A percentile compares a stretch with the other conserved stretches of the same genome.
These are phyloP conservation scores for Microctenopoma steveboyesi DNA, from an alignment of 2,797 vertebrate genomes.

Conservation along the genomic window DNA sequence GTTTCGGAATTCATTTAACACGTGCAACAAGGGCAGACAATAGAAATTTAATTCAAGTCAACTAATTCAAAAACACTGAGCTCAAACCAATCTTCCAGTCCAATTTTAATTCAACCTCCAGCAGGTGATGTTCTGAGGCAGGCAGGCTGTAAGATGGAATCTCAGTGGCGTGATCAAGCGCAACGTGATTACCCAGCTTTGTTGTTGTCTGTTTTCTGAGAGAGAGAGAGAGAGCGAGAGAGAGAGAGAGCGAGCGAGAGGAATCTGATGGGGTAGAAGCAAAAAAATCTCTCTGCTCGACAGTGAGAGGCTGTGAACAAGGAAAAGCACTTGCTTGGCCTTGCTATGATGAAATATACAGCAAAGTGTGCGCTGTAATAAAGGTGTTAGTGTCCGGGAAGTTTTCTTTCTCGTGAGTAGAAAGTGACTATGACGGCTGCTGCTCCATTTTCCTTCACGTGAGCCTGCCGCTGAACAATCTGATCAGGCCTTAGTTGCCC, in stretches of 20 bases:
- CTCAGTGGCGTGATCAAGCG: no score
- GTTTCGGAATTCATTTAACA: constrained; percentile 16
- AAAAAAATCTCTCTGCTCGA: constrained; percentile 45
- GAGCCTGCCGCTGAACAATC: constrained; percentile 5
- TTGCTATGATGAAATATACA: constrained; percentile 66
- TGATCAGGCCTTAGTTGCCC: background rate
- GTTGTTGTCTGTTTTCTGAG: no score
- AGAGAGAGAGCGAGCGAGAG: no score
- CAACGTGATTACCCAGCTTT: no score
- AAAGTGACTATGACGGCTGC: constrained; percentile 10
- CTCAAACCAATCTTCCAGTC: no score
- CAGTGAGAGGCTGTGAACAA: constrained; percentile 62
- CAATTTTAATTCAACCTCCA: no score
- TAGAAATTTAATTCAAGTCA: constrained; percentile 21
- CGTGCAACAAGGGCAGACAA: constrained; percentile 11
- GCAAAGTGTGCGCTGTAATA: constrained; percentile 6
- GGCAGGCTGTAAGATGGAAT: no score
- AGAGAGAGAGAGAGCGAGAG: no score
- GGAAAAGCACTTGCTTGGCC: constrained; percentile 65
- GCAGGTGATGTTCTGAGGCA: no score
- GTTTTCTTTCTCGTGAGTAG: constrained; percentile 12
- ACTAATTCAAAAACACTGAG: background rate
- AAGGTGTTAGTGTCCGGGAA: background rate
- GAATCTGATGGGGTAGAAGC: no score
- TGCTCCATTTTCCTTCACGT: constrained; percentile 26